A percentile compares a stretch with the other conserved stretches of the same genome.
phyloP scores from a whole-genome alignment of 2,113 vertebrate genomes.

The Gallinago media region DNA sequence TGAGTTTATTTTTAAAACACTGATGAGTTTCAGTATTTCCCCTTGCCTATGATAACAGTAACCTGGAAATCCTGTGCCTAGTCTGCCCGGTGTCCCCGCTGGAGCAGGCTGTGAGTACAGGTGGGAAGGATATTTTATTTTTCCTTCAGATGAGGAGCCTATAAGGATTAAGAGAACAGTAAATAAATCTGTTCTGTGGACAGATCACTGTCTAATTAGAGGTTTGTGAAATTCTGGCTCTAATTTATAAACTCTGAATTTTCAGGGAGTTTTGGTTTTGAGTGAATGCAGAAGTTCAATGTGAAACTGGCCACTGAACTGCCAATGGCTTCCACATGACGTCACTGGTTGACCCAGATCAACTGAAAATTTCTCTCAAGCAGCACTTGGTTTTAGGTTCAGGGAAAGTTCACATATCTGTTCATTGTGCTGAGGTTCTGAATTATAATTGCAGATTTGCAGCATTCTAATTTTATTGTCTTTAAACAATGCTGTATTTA shows the following conservation, averaged over 20 bases:
- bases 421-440: not conserved
- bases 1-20: not conserved
- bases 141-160: not conserved
- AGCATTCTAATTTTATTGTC: constrained; percentile 24
- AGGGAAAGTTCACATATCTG: not conserved
- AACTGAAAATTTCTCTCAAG: not conserved
- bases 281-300: not conserved
- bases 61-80: not conserved
- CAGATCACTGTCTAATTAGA: constrained; percentile 4
- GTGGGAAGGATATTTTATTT: not conserved
- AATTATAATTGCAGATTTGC: constrained; percentile 4
- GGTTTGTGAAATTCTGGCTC: not conserved
- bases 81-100: not conserved
- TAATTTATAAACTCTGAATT: not conserved
- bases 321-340: not conserved
- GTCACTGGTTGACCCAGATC: not conserved
- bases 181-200: constrained; percentile 13
- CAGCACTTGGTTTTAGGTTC: not conserved
- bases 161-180: not conserved
- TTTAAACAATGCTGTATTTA: not conserved
- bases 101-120: not conserved
- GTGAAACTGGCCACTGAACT: not conserved
- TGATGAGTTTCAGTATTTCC: not conserved
- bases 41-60: not conserved
- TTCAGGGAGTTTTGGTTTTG: not conserved